These are phyloP conservation scores for Leptinotarsa rubiginosa DNA, from an alignment of 2,888 invertebrate species.

Conservation along the genomic window DNA sequence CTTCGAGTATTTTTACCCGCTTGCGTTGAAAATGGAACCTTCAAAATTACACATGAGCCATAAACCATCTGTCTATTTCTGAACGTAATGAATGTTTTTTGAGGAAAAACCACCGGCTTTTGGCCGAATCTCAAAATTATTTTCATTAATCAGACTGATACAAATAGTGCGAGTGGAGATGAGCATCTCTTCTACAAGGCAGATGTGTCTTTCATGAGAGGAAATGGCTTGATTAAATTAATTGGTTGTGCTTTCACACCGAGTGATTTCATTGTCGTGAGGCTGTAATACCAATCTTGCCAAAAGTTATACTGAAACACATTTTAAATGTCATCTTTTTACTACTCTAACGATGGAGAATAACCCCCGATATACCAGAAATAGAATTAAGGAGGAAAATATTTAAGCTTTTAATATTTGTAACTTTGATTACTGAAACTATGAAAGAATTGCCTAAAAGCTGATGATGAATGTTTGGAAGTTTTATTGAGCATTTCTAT, in stretches of 20 bases:
- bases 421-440: too few species aligned
- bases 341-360: too few species aligned
- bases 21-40: conserved; percentile 33
- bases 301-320: neutral
- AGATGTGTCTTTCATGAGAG: conserved; percentile 23
- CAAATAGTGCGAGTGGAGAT: conserved; percentile 34
- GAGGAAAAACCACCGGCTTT: conserved; percentile 45
- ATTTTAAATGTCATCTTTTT: too few species aligned
- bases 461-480: too few species aligned
- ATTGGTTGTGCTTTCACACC: conserved; percentile 9
- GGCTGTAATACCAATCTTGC: neutral
- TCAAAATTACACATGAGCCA: conserved; percentile 36
- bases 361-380: too few species aligned
- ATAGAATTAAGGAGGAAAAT: too few species aligned
- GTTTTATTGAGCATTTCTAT: too few species aligned
- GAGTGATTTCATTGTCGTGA: neutral
- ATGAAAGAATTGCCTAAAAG: too few species aligned
- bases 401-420: too few species aligned
- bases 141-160: conserved; percentile 44
- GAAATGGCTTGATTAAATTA: conserved; percentile 26
- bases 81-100: conserved; percentile 32
- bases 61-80: conserved; percentile 34
- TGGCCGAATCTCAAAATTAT: conserved; percentile 46
- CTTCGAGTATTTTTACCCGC: conserved; percentile 35
- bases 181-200: conserved; percentile 28